A percentile compares a stretch with the other conserved stretches of the same genome.
Evolutionary conservation across 2,888 invertebrate species (phyloP).

Genomic region (Coecobrya sp.): DNA sequence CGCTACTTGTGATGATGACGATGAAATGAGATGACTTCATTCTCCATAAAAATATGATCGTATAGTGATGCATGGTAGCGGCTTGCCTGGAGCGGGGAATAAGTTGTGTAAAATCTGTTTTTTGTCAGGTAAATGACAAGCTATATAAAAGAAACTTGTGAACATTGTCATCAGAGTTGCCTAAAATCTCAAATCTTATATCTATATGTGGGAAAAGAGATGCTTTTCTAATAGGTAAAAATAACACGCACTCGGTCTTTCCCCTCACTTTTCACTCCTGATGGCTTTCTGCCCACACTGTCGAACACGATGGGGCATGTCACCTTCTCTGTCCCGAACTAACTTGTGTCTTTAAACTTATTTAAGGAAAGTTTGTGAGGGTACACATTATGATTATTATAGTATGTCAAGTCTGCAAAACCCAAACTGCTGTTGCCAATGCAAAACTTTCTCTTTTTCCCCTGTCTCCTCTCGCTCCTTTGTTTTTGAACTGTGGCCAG

Average conservation of each 20-base stretch:
- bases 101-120: slow-evolving; percentile 9
- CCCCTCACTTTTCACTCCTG: background rate
- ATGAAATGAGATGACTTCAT: slow-evolving; percentile 18
- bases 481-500: background rate
- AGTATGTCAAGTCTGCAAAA: background rate
- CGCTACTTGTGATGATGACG: background rate
- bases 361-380: slow-evolving; percentile 10
- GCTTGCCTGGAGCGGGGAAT: background rate
- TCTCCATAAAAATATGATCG: background rate
- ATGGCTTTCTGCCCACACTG: background rate
- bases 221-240: background rate
- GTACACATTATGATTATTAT: slow-evolving; percentile 19
- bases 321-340: background rate
- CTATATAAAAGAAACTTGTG: background rate
- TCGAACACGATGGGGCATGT: background rate
- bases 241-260: background rate
- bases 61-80: background rate
- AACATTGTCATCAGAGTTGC: background rate
- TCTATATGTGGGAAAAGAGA: background rate
- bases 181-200: background rate
- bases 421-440: background rate
- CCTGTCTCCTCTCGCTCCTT: background rate
- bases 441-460: background rate
- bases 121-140: slow-evolving; percentile 18
- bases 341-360: slow-evolving; percentile 22